phyloP scores from a whole-genome alignment of 2,888 invertebrate species.

The Nemapogon koenigi region DNA sequence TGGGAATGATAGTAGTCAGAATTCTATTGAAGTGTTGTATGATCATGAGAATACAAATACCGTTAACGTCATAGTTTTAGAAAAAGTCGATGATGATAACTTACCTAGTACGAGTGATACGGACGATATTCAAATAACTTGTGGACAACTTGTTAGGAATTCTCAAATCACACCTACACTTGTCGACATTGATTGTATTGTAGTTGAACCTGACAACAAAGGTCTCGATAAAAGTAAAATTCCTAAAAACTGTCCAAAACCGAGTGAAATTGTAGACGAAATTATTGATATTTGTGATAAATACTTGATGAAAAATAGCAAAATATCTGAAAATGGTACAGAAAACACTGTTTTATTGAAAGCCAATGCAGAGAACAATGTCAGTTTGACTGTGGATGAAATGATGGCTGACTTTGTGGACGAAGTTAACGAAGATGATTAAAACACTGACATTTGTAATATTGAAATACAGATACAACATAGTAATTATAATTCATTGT shows the following conservation, averaged over 20 bases:
- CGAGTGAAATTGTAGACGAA: not conserved
- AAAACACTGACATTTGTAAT: conserved; percentile 7
- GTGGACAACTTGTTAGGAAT: conserved; percentile 33
- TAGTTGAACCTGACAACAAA: conserved; percentile 56
- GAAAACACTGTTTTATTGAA: conserved; percentile 16
- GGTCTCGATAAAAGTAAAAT: conserved; percentile 30
- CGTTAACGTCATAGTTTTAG: conserved; percentile 29
- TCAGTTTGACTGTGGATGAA: conserved; percentile 41
- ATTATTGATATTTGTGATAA: not conserved
- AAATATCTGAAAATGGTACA: not conserved
- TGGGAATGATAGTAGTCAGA: conserved; percentile 24
- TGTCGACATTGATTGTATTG: conserved; percentile 44
- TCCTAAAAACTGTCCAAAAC: not conserved
- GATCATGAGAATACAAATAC: conserved; percentile 29
- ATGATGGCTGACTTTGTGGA: conserved; percentile 58
- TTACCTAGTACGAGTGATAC: conserved; percentile 45
- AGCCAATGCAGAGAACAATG: no score
- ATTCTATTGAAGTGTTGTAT: conserved; percentile 38
- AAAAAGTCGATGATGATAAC: conserved; percentile 40
- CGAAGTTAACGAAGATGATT: conserved; percentile 37
- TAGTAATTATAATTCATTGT: no score
- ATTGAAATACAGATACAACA: no score
- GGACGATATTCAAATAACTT: conserved; percentile 49
- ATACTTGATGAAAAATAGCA: not conserved
- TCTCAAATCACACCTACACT: conserved; percentile 30